These are phyloP conservation scores for Parnassius apollo DNA, from an alignment of 2,888 invertebrate genomes.

Conservation along the genomic window DNA sequence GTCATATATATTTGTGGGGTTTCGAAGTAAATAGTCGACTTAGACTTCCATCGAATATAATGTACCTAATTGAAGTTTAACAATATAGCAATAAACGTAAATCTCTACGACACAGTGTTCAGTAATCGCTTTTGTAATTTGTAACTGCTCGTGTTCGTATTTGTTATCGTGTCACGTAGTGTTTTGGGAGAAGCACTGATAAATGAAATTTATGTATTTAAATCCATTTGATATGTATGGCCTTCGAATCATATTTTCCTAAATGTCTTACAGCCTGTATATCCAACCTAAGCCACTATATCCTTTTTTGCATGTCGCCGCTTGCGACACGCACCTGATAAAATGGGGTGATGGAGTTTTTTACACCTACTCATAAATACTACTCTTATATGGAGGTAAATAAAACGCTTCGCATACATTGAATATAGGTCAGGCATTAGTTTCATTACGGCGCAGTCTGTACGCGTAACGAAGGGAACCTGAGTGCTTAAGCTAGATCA, in stretches of 20 bases:
- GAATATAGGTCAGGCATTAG: slow-evolving; percentile 31
- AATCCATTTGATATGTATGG: not conserved
- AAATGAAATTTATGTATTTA: slow-evolving; percentile 8
- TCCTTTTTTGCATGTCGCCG: no score
- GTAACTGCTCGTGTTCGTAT: slow-evolving; percentile 11
- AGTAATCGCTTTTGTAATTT: slow-evolving; percentile 26
- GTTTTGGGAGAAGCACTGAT: slow-evolving; percentile 5
- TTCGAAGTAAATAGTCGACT: slow-evolving; percentile 35
- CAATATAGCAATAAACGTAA: slow-evolving; percentile 26
- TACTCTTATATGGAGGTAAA: slow-evolving; percentile 1
- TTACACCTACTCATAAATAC: not conserved
- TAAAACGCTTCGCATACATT: not conserved
- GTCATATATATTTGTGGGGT: slow-evolving; percentile 37
- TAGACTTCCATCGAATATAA: slow-evolving; percentile 28
- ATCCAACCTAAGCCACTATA: no score
- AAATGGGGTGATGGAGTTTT: no score
- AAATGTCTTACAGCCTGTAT: no score
- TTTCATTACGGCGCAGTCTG: slow-evolving; percentile 46
- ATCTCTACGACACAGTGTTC: slow-evolving; percentile 23
- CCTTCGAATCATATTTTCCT: not conserved
- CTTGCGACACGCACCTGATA: no score
- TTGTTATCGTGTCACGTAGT: slow-evolving; percentile 22
- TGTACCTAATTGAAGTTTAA: slow-evolving; percentile 26
- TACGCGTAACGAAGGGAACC: slow-evolving; percentile 65
- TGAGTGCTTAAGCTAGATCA: slow-evolving; percentile 64